Conservation (phyloP, 1,140 invertebrate species). For the Branchinecta lynchi region DNA sequence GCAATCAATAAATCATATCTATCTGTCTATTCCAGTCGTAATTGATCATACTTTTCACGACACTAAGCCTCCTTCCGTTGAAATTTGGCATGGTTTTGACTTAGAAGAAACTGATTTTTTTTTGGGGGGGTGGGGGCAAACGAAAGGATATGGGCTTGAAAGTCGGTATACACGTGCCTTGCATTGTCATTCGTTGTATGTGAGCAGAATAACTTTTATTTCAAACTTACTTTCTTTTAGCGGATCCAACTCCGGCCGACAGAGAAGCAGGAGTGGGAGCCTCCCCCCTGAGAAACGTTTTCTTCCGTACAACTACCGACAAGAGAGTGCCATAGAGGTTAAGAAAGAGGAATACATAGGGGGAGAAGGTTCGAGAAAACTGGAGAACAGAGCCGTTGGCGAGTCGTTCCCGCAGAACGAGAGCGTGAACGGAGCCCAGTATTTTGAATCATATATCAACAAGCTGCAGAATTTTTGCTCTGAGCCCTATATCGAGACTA, state of each 20-base stretch:
- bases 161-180: no score
- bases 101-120: no score
- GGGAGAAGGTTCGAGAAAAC: neutral
- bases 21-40: no score
- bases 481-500: neutral
- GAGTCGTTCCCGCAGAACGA: neutral
- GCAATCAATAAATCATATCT: no score
- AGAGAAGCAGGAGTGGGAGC: neutral
- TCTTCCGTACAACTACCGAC: neutral
- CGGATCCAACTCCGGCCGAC: neutral
- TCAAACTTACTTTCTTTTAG: neutral
- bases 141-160: no score
- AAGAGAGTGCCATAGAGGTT: neutral
- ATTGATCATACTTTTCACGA: no score
- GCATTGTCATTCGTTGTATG: no score
- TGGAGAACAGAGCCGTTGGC: neutral
- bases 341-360: neutral
- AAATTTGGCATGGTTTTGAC: no score
- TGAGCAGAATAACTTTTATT: no score
- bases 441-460: constrained; percentile 7
- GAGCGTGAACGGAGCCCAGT: neutral
- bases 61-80: no score
- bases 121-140: no score
- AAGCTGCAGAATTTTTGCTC: neutral
- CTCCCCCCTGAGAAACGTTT: neutral